These are phyloP conservation scores for Drosophila fuyamai DNA, from an alignment of 1,140 invertebrate species.

Conservation along the genomic window DNA sequence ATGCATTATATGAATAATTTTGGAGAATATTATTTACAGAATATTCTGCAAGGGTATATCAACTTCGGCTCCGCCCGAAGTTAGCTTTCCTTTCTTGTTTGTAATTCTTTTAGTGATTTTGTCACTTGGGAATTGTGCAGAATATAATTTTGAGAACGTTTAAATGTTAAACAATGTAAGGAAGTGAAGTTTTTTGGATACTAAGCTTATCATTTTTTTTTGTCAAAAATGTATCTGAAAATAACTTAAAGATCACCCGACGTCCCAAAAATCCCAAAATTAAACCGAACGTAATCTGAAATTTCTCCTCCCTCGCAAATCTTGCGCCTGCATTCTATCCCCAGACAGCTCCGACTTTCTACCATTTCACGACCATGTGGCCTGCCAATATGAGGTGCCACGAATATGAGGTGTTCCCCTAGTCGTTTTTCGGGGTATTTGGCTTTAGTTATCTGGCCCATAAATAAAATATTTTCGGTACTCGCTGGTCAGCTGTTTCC, in stretches of 20 bases:
- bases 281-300: neutral
- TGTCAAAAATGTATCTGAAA: neutral
- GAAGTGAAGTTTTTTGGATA: no score
- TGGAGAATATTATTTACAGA: no score
- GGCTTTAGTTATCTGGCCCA: conserved; percentile 72
- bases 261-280: neutral
- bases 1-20: no score
- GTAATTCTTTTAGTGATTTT: no score
- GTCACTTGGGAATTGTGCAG: no score
- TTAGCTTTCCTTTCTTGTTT: no score
- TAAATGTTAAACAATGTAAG: no score
- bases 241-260: conserved; percentile 6
- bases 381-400: conserved; percentile 42
- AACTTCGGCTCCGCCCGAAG: no score
- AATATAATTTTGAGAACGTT: no score
- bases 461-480: conserved; percentile 81
- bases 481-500: conserved; percentile 75
- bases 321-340: conserved; percentile 27
- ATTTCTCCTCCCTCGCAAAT: neutral
- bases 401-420: neutral
- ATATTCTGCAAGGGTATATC: no score
- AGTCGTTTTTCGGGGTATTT: conserved; percentile 29
- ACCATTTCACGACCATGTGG: conserved; percentile 30
- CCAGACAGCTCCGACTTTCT: conserved; percentile 33
- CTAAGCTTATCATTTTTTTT: neutral